Base-by-base conservation (phyloP, 2,888 invertebrate species). In the Chrysodeixis includens region DNA sequence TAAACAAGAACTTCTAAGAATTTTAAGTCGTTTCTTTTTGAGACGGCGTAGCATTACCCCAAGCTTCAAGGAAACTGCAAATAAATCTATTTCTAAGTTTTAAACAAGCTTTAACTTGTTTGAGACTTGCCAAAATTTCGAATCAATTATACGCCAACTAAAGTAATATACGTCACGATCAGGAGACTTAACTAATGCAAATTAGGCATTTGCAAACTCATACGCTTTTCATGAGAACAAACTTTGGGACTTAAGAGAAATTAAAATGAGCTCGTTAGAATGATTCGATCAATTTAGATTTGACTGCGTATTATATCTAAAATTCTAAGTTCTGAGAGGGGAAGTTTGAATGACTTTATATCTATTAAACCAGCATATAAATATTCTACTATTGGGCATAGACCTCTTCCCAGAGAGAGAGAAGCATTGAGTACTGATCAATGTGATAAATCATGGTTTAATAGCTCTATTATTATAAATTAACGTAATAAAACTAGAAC, bases 201-300 rank as follows among this genome's bases (percentile, higher is more conserved):
- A 83, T 80, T 51, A 69, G 69, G 61, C 69, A 84, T 88, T 86
- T 83, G 83, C 81, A 87, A 86, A 77, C 67, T 82, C 66, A 74
- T 82, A 81, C 71, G 78, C 55, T 83, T 80, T 82, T 76, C 82
- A 83, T 86, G 75, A 72, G 76, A 78, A 78, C 83, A 81, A 80
- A 79, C 68, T 79, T 79, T 79, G 59, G 62, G 66, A 74, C 73
- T 75, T 81, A 79, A 79, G 61, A 59, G 69, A 75, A 58, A 61
- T 69, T 73, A 32, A 73, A 81, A 81, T 71, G 32, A 68, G 55
- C 12, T 30, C 59, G 22, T 35, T 52, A 68, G 56, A 30, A 69
- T 58, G 54, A 65, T 63, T 59, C 63, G 54, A 52, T 63, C 67
- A 62, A 26, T 46, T 35, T 62, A 66, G 64, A 44, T 14, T 40